A percentile compares a stretch with the other conserved stretches of the same genome.
phyloP scores from a whole-genome alignment of 2,113 vertebrate genomes.

The Baryphthengus martii region DNA sequence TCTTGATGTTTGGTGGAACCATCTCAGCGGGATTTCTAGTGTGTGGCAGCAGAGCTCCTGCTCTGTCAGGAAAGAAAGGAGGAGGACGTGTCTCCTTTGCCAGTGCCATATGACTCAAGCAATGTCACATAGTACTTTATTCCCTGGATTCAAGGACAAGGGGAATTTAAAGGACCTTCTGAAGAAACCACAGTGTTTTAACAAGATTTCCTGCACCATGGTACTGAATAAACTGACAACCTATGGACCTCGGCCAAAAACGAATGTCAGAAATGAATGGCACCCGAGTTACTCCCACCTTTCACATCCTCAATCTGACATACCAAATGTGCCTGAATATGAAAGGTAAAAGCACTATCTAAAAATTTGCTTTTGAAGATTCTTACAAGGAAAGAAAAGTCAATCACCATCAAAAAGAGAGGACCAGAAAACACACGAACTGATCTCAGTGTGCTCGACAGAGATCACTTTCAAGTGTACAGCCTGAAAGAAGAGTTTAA shows the following conservation, averaged over 20 bases:
- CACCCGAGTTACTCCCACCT: not conserved
- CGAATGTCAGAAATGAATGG: not conserved
- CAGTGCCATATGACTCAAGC: not conserved
- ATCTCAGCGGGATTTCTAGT: not conserved
- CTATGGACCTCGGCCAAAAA: not conserved
- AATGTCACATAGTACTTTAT: fast-evolving
- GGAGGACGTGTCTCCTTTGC: not conserved
- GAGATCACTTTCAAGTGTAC: fast-evolving
- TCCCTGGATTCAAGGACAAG: not conserved
- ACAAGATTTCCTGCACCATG: not conserved
- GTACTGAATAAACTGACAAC: not conserved
- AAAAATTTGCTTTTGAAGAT: not conserved
- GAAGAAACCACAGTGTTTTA: not conserved
- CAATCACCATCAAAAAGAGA: not conserved
- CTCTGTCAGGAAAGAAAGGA: not conserved
- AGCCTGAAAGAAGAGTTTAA: not conserved
- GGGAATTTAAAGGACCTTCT: not conserved
- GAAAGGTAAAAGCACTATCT: not conserved
- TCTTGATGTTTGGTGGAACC: not conserved
- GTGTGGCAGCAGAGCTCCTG: not conserved
- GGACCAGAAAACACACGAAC: not conserved
- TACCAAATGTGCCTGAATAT: not conserved
- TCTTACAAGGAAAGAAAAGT: not conserved
- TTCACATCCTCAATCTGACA: not conserved
- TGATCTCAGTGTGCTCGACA: not conserved